phyloP scores from a whole-genome alignment of 2,113 vertebrate genomes.

The Acrocephalus arundinaceus region DNA sequence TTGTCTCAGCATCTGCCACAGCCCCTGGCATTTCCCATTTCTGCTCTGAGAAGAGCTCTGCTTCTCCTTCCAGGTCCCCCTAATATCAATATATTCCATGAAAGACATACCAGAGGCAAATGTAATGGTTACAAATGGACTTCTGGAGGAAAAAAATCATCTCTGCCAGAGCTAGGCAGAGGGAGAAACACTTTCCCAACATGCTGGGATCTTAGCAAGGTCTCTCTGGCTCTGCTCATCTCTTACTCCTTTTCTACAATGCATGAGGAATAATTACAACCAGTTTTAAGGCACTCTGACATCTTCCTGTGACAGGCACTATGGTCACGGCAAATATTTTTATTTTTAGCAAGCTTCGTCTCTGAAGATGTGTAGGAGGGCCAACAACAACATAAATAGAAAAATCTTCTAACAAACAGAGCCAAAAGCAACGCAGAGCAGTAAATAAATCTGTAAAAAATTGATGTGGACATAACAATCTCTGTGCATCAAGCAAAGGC shows the following conservation, averaged over 20 bases:
- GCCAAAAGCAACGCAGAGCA: constrained; percentile 1
- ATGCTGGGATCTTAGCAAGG: neutral
- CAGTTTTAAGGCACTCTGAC: neutral
- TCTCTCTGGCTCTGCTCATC: neutral
- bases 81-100: fast-evolving
- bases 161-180: neutral
- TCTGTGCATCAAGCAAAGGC: neutral
- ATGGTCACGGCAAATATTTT: constrained; percentile 8
- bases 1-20: neutral
- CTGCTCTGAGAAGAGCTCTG: neutral
- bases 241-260: neutral
- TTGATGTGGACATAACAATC: constrained; percentile 6
- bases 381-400: constrained; percentile 38
- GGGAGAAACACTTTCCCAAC: neutral
- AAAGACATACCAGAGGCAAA: neutral
- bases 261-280: neutral
- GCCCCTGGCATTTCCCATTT: neutral
- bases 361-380: neutral
- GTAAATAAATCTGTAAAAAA: constrained; percentile 15
- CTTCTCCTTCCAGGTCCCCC: neutral
- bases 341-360: constrained; percentile 29
- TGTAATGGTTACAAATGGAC: fast-evolving
- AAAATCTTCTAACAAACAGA: neutral
- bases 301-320: neutral
- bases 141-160: neutral